Base-by-base conservation (phyloP, 2,113 vertebrate species). In the Physeter macrocephalus region DNA sequence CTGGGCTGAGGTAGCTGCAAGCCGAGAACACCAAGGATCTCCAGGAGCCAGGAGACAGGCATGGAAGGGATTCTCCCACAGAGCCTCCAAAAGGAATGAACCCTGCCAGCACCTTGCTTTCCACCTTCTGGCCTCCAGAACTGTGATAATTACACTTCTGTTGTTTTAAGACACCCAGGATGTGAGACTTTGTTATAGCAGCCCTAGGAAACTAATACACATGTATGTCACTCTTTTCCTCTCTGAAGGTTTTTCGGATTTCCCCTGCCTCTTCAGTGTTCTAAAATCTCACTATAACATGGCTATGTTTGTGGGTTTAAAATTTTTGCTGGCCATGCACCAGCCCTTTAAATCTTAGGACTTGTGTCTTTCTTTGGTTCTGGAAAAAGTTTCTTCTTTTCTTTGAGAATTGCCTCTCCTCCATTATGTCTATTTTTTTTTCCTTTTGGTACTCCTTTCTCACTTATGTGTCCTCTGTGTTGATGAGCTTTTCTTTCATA, bases 21-120 rank as follows among this genome's bases (percentile, higher is more conserved):
- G 77, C 6, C 39, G 8, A 52, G 36, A 52, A 23, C 1, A 1
- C 39, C 41, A 3, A 39, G 21, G 18, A 29, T 3, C 18, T 34
- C 17, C 18, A 2, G 72, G 36, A 81, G 12, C 39, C 29, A 18
- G 61, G 29, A 49, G 27, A 67, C 34, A 46, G 34, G 23, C 21
- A 9, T 34, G 61, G 15, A 25, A 31, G 3, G 2, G 20, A 15
- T 0, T 0, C n/a, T 29, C 7, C 34, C 46, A 20, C 8, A 1
- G 46, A 52, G 11, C 21, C 78, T 61, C 54, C 15, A 0, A 25
- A 43, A 61, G 31, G n/a, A 54, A 17, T 8, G 25, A 46, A 0
- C 2, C 13, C 54, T 39, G 21, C n/a, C 67, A 18, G n/a, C 14
- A 41, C 57, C 57, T 67, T 8, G 13, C 17, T 31, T 17, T 59